These are phyloP conservation scores for Prionchulus punctatus DNA, from an alignment of 2,888 invertebrate genomes.

Conservation along the genomic window DNA sequence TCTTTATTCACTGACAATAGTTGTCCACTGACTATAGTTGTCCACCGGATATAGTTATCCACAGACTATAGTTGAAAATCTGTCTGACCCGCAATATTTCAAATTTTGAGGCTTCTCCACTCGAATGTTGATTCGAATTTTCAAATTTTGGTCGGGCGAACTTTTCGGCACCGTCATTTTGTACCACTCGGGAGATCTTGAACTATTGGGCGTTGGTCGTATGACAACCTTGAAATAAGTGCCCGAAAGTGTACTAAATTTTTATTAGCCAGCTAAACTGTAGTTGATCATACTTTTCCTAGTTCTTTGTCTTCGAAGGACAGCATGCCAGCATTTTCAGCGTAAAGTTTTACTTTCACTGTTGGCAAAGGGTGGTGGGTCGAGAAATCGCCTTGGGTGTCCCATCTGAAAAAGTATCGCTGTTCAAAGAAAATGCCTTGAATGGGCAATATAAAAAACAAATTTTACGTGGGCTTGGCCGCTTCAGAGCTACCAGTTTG, in stretches of 20 bases:
- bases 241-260: neutral
- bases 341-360: conserved; percentile 91
- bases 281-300: conserved; percentile 48
- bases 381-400: conserved; percentile 97
- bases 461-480: conserved; percentile 57
- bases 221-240: conserved; percentile 34
- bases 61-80: too few relatives aligned
- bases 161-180: conserved; percentile 90
- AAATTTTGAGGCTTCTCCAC: conserved; percentile 98
- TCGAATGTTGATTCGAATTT: conserved; percentile 88
- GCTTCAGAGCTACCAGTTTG: conserved; percentile 99
- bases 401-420: conserved; percentile 58
- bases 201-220: conserved; percentile 45
- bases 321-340: conserved; percentile 89
- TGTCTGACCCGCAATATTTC: conserved; percentile 98
- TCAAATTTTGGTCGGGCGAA: conserved; percentile 79
- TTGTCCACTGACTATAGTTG: too few relatives aligned
- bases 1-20: too few relatives aligned
- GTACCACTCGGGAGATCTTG: conserved; percentile 64
- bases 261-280: too few relatives aligned
- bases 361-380: conserved; percentile 90
- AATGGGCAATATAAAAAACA: neutral
- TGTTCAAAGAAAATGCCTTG: neutral
- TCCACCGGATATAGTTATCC: too few relatives aligned
- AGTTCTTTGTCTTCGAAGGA: conserved; percentile 97